Conservation (phyloP, 2,797 vertebrate species). For the Ambastaia sidthimunki region DNA sequence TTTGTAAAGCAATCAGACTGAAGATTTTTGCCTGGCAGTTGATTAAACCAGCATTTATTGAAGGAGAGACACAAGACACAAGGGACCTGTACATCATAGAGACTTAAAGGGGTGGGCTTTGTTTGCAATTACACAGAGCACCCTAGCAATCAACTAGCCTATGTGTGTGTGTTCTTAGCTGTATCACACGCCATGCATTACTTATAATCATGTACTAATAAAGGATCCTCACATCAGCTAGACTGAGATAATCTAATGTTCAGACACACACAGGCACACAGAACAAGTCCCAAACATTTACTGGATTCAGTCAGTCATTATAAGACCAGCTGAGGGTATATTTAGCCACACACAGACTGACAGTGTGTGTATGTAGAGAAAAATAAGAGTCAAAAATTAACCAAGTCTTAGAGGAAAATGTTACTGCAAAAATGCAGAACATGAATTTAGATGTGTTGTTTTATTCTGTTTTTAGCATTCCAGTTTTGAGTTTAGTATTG, state of each 20-base stretch:
- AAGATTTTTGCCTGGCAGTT: not conserved
- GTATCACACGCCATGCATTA: not conserved
- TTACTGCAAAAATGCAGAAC: not conserved
- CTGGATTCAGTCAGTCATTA: no score
- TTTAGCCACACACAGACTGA: not conserved
- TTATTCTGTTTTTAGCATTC: not conserved
- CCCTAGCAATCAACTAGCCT: not conserved
- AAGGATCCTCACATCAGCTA: not conserved
- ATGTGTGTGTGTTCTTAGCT: conserved; percentile 69
- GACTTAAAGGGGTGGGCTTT: not conserved
- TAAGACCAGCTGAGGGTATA: no score
- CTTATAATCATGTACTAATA: not conserved
- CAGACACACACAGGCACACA: conserved; percentile 54
- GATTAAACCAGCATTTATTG: not conserved
- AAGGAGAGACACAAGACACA: not conserved
- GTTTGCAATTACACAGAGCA: not conserved
- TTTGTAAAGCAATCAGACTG: not conserved
- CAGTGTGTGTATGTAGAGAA: no score
- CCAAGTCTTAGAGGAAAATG: no score
- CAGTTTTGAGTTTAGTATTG: not conserved
- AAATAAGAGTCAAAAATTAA: no score
- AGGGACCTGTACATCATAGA: not conserved
- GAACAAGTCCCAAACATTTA: not conserved
- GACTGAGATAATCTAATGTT: conserved; percentile 44
- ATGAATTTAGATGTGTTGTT: not conserved